Base-by-base conservation (phyloP, 2,113 vertebrate species). In the Semnornis frantzii region DNA sequence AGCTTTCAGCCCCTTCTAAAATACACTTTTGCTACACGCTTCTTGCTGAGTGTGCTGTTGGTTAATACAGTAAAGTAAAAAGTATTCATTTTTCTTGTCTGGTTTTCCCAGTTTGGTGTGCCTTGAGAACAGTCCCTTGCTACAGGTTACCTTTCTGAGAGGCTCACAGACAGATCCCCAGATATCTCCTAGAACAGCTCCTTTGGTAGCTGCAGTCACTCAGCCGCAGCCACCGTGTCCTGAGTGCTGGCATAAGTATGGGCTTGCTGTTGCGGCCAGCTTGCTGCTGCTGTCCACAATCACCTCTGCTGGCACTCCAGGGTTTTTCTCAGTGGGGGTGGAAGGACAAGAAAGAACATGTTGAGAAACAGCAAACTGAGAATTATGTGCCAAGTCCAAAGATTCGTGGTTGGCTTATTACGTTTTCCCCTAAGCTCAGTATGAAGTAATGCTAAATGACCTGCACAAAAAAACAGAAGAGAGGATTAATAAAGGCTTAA, bases 341-440 rank as follows among this genome's bases (percentile, higher is more conserved):
- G 70, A 72, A 85, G 63, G 70, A 50, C 95, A 96, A 65, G 94
- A 95, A 85, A 31, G 63, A 89, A 85, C 94, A 74, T 12, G 91
- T 54, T 79, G 87, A 64, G 91, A 87, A 94, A 76, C 0, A 92
- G 77, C 10, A 3, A 73, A 30, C 0, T 6, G 55, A 86, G 34
- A 82, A 62, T 73, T 63, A 46, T 33, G 42, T 39, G 75, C 84
- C 83, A 85, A 87, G 14, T 83, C 94, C 83, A 87, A 82, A 92
- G 89, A 88, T 93, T 73, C 85, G 54, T 28, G 6, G 55, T 34
- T 94, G 78, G 66, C 25, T 94, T 87, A 68, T 50, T 91, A 87
- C 62, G 58, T 92, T 91, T 87, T 72, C 69, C 68, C 59, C 78
- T 69, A n/a, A 71, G 81, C 75, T 85, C 77, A 50, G 37, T 79